Evolutionary conservation across 1,140 invertebrate species (phyloP), one percentile per base, ranked within the genome.

Genomic region (Bombus sylvicola): DNA sequence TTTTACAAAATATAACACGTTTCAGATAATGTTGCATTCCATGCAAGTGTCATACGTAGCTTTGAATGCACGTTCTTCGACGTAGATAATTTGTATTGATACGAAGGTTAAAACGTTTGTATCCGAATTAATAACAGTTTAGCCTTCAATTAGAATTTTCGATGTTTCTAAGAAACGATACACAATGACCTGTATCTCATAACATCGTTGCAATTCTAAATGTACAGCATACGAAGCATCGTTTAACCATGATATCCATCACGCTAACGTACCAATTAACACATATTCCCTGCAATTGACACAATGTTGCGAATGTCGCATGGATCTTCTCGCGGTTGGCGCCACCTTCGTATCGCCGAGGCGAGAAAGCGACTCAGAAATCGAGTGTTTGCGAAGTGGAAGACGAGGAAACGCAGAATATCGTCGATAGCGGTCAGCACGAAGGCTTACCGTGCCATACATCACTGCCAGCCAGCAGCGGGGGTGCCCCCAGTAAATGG

Each of bases 381-480:
- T 89, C 47, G 80, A 79, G 37, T 53, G 53, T 74, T 53, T 31
- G 72, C 28, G 25, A 69, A 80, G 41, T 76, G 15, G 79, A 80
- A 62, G 62, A 62, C 31, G 53, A 43, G 37, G 43, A 87, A 82
- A 85, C 76, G 41, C 62, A 57, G 78, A 62, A 66, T 73, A 77
- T 81, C 43, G 62, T 41, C 31, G 82, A 83, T 72, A 90, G 71
- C 83, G 90, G 89, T 93, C 90, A 91, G 88, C 87, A 84, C 85
- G 84, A 81, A 87, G 73, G 81, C 76, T 81, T 79, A 86, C 79
- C 69, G 79, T 71, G 82, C 81, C 91, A 93, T 95, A 95, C 92
- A 93, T 95, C 94, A 94, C 87, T 93, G 92, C 90, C 90, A 92
- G 64, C 62, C 41, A 66, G 66, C 15, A 37, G 85, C 78, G 83